Percentiles rank a stretch among this genome's conserved stretches.
These are phyloP conservation scores for Suricata suricatta DNA, from an alignment of 2,113 vertebrate genomes.

Conservation along the genomic window DNA sequence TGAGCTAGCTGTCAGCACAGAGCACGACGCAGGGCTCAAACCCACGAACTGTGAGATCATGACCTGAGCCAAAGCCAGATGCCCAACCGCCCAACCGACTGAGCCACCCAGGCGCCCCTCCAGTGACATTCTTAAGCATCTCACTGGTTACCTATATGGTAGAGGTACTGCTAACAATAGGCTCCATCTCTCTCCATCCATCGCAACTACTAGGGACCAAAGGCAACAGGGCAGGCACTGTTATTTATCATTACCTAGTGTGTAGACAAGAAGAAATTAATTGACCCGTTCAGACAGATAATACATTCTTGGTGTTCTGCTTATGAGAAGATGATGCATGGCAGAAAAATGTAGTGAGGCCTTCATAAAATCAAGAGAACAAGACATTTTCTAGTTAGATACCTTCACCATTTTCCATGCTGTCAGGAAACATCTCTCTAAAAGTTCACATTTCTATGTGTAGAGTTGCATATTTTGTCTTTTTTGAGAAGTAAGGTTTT, in stretches of 20 bases:
- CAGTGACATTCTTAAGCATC: not conserved
- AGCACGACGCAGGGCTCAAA: too few relatives aligned
- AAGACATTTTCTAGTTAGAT: not conserved
- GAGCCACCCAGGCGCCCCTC: not conserved
- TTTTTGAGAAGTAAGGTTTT: not conserved
- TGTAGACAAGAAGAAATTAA: not conserved
- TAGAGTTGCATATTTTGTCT: not conserved
- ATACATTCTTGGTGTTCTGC: not conserved
- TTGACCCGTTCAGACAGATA: not conserved
- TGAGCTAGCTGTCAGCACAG: too few relatives aligned
- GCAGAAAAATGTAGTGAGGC: not conserved
- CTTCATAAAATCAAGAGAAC: not conserved
- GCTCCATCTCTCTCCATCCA: fast-evolving
- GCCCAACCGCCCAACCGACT: too few relatives aligned
- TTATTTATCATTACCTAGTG: not conserved
- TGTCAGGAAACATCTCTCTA: not conserved
- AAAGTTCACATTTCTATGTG: not conserved
- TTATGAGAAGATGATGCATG: not conserved
- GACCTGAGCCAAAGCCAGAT: too few relatives aligned
- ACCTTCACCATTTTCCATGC: not conserved
- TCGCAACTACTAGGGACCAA: not conserved
- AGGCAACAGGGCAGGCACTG: fast-evolving
- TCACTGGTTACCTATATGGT: not conserved
- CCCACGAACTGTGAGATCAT: too few relatives aligned
- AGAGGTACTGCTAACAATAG: not conserved